Evolutionary conservation across 2,888 invertebrate species (phyloP), one percentile per base, ranked within the genome.

Genomic region (Coenonympha arcania): DNA sequence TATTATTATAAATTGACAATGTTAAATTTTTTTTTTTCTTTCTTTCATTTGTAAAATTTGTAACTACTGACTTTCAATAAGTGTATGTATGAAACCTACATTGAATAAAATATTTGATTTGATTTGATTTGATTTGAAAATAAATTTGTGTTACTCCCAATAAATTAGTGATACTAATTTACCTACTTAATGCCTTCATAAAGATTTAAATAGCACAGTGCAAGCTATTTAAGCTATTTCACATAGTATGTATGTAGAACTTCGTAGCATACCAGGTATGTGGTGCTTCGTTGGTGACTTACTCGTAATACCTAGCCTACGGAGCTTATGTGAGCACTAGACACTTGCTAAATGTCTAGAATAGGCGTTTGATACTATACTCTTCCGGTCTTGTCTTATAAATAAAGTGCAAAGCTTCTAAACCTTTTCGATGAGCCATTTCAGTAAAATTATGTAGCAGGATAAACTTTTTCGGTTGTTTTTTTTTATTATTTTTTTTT

Each of bases 381-480:
- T 45, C 36, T 28, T 42, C 48, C 24, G 34, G 42, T 49, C 52
- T 40, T 39, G 34, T 42, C 37, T 45, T 42, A 51, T 46, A 48
- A 46, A 55, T 52, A 60, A 61, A 54, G 48, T 49, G 39, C 64
- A 58, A 34, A 11, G 70, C 8, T 60, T 58, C 64, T 69, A 59
- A 73, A 76, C 63, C 59, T 64, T 63, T 51, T 28, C n/a, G 11
- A 6, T 22, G 6, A 4, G 16, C 34, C 16, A 3, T 24, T 6
- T 30, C 6, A 33, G 13, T 16, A 9, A 5, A 19, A 6, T 16
- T 8, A 31, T n/a, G n/a, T n/a, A n/a, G n/a, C n/a, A n/a, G n/a
- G n/a, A n/a, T n/a, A n/a, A n/a, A n/a, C n/a, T n/a, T n/a, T n/a
- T n/a, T n/a, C n/a, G n/a, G n/a, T n/a, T n/a, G n/a, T n/a, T n/a